These are phyloP conservation scores for Planococcus citri DNA, from an alignment of 1,140 invertebrate species.

Conservation along the genomic window DNA sequence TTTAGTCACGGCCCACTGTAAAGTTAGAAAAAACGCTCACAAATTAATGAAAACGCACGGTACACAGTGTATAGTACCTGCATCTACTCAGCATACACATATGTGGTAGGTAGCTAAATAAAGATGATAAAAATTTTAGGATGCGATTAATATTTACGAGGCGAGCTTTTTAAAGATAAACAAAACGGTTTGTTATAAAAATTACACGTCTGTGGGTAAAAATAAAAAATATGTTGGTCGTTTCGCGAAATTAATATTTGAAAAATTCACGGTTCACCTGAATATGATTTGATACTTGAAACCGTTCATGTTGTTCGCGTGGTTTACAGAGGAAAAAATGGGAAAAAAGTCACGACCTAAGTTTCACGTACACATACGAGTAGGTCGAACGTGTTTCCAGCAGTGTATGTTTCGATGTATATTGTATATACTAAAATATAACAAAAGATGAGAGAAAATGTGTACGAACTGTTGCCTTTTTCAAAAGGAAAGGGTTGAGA, in stretches of 20 bases:
- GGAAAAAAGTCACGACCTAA: too few relatives aligned
- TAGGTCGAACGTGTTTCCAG: too few relatives aligned
- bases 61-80: too few relatives aligned
- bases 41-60: conserved; percentile 1
- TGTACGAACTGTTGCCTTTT: too few relatives aligned
- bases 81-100: too few relatives aligned
- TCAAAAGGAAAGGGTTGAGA: too few relatives aligned
- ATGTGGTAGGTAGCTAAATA: not conserved
- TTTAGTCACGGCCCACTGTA: not conserved
- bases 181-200: not conserved
- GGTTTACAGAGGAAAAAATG: too few relatives aligned
- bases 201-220: not conserved
- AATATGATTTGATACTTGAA: not conserved
- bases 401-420: too few relatives aligned
- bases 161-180: not conserved
- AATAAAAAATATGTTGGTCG: not conserved
- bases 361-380: too few relatives aligned
- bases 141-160: not conserved
- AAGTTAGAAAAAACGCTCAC: not conserved
- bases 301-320: not conserved
- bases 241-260: not conserved
- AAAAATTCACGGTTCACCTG: not conserved
- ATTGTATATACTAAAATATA: too few relatives aligned
- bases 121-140: conserved; percentile 4
- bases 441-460: too few relatives aligned